phyloP scores from a whole-genome alignment of 53 echinoderm and acorn worm genomes.

The Zoroaster sp. region DNA sequence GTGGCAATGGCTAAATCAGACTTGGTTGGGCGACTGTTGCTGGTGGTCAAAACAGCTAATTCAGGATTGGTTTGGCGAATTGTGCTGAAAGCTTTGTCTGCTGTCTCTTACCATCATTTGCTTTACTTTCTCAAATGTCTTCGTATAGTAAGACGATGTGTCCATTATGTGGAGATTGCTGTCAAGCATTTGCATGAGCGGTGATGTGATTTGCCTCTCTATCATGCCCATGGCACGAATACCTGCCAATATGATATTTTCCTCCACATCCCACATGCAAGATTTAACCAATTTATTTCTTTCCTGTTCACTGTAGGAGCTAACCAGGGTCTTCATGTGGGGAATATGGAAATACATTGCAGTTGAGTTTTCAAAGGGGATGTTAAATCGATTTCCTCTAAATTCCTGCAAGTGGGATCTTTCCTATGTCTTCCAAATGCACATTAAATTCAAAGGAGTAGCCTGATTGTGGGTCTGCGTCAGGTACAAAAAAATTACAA shows the following conservation, averaged over 20 bases:
- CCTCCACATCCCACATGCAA: constrained; percentile 56
- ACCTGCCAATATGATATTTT: constrained; percentile 53
- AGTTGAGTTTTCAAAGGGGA: constrained; percentile 55
- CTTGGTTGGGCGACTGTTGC: too few species aligned
- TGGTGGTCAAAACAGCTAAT: too few species aligned
- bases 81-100: too few species aligned
- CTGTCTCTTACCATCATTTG: constrained; percentile 22
- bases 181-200: constrained; percentile 64
- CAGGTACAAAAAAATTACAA: constrained; percentile 57
- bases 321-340: constrained; percentile 15
- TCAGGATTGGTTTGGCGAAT: too few species aligned
- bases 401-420: constrained; percentile 49
- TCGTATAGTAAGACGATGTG: constrained; percentile 33
- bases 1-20: too few species aligned
- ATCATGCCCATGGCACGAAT: constrained; percentile 67
- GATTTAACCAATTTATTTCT: constrained; percentile 46
- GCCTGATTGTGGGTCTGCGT: constrained; percentile 58
- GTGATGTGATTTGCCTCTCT: constrained; percentile 35
- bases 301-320: background rate
- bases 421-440: background rate
- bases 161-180: constrained; percentile 24
- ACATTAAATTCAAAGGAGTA: constrained; percentile 56
- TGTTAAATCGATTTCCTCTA: constrained; percentile 62
- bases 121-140: background rate
- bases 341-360: constrained; percentile 56